Evolutionary conservation across 2,113 vertebrate genomes (phyloP), one percentile per base, ranked within the genome.

Genomic region (Oxyura jamaicensis): DNA sequence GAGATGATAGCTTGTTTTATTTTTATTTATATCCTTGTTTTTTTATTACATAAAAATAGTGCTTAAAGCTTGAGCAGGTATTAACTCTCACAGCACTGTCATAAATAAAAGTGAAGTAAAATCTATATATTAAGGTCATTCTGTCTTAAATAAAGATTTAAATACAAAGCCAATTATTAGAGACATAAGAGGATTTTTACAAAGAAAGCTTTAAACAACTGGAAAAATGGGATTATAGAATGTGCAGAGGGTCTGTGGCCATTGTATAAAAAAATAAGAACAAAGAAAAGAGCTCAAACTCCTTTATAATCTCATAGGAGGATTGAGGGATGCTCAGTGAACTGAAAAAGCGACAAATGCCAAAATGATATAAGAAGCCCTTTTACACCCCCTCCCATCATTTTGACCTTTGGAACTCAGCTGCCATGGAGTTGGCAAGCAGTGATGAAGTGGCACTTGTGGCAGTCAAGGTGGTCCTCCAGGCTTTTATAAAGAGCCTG

Each of bases 51-150:
- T 80, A 91, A 77, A 96, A 95, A 66, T 35, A 67, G 46, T 88
- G 65, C 90, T 96, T 94, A 88, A 88, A 93, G n/a, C 80, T 75
- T 93, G 73, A 86, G 42, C 42, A 86, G 52, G 42, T 83, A 82
- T 93, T 94, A 90, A 68, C 60, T 96, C 42, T 56, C 0, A 0
- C 41, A 56, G 52, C 73, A 65, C 52, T 23, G 6, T 29, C 76
- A 90, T 94, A 94, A 96, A 95, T 92, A 95, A 96, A 96, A 90
- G 18, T 94, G 93, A 96, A 52, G 86, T 91, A 97, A 96, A 96
- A 94, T 91, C 88, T 80, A 83, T 93, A 93, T 59, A 83, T 95
- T 85, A 91, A 92, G 89, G 73, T 94, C 72, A 86, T 91, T 48
- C 31, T 83, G 60, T 90, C 85, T 95, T 94, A 94, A 95, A 94